These are phyloP conservation scores for Psilopsiagon aymara DNA, from an alignment of 2,113 vertebrate species.

Conservation along the genomic window DNA sequence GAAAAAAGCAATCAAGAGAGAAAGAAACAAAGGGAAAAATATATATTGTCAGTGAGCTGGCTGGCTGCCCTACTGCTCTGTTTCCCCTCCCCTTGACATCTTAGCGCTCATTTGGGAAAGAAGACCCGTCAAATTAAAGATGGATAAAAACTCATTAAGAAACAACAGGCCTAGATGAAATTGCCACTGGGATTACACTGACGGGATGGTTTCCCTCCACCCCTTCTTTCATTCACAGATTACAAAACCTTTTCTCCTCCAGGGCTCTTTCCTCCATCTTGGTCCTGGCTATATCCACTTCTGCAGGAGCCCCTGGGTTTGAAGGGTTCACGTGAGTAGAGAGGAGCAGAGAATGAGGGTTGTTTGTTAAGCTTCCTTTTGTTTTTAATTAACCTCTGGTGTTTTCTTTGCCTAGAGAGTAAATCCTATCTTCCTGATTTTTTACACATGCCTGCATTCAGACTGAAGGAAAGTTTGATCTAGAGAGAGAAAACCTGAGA, in stretches of 20 bases:
- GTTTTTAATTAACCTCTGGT: conserved; percentile 70
- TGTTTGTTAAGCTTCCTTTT: conserved; percentile 51
- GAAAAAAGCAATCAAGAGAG: background rate
- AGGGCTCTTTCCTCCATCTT: background rate
- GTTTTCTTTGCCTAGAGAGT: conserved; percentile 45
- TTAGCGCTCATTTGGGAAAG: conserved; percentile 3
- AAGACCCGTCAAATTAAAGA: conserved; percentile 38
- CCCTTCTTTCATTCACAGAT: background rate
- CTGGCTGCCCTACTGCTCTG: background rate
- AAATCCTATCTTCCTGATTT: conserved; percentile 14
- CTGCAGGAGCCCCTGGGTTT: background rate
- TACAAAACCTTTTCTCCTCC: conserved; percentile 11
- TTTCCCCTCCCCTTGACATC: background rate
- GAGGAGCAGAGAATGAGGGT: background rate
- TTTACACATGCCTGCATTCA: conserved; percentile 37
- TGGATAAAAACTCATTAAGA: conserved; percentile 53
- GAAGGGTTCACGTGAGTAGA: background rate
- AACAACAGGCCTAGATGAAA: conserved; percentile 30
- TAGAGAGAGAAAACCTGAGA: background rate
- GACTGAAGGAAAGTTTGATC: background rate
- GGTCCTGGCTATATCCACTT: background rate
- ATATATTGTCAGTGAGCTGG: background rate
- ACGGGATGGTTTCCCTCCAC: background rate
- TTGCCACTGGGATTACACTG: conserved; percentile 7
- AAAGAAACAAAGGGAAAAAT: background rate